phyloP scores from a whole-genome alignment of 2,797 vertebrate genomes.

The Coranthus polyacanthus region DNA sequence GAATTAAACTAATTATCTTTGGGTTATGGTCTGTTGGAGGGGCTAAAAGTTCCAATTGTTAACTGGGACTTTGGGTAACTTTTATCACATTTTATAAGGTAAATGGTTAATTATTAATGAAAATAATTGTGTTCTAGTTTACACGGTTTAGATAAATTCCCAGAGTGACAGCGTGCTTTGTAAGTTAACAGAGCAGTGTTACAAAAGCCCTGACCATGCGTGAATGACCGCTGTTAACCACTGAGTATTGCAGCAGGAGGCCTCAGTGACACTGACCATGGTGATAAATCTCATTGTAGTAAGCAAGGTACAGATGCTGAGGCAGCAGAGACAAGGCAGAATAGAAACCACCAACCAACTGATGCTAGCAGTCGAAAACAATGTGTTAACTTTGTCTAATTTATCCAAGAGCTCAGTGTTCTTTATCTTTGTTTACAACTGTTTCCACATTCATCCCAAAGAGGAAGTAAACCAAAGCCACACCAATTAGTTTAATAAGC shows the following conservation, averaged over 20 bases:
- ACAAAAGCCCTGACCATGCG: conserved; percentile 10
- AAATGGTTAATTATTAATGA: no score
- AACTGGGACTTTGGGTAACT: no score
- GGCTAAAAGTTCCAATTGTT: no score
- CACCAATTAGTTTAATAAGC: conserved; percentile 3
- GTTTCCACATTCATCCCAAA: conserved; percentile 6
- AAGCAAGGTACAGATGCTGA: conserved; percentile 70
- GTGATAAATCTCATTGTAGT: conserved; percentile 46
- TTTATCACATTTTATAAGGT: no score
- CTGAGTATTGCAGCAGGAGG: conserved; percentile 16
- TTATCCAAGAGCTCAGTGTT: neutral
- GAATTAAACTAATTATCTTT: no score
- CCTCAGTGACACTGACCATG: conserved; percentile 4
- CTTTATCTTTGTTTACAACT: conserved; percentile 9
- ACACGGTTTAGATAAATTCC: neutral
- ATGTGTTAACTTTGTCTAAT: neutral
- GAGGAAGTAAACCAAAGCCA: conserved; percentile 9
- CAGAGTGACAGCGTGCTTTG: neutral
- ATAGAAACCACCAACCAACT: conserved; percentile 66
- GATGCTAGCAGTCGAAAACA: conserved; percentile 13
- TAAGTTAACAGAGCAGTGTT: neutral
- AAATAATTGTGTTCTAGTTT: neutral
- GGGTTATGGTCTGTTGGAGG: no score
- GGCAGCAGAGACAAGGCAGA: conserved; percentile 69
- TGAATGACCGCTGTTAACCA: conserved; percentile 35